phyloP scores from a whole-genome alignment of 2,113 vertebrate species.

The Meleagris gallopavo region DNA sequence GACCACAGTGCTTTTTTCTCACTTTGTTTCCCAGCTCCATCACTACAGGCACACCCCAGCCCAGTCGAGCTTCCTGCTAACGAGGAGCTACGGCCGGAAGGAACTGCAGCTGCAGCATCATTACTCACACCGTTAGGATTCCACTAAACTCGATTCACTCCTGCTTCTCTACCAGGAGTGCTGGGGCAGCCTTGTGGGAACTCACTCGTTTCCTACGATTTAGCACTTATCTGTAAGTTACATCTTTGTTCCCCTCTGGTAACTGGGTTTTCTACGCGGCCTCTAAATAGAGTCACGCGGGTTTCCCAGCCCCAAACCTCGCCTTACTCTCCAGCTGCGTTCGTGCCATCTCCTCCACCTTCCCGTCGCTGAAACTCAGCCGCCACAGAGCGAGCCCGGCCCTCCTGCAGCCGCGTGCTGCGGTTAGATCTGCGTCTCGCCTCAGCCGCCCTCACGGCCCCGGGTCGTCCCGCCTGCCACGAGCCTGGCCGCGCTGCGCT shows the following conservation, averaged over 20 bases:
- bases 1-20: background rate
- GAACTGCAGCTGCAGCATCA: accelerated
- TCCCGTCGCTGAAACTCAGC: background rate
- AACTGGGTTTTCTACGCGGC: background rate
- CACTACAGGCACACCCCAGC: background rate
- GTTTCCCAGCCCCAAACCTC: background rate
- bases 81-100: background rate
- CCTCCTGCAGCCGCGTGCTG: background rate
- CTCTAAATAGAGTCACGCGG: background rate
- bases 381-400: background rate
- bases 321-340: background rate
- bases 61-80: background rate
- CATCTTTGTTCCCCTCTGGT: background rate
- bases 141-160: background rate
- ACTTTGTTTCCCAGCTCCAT: background rate
- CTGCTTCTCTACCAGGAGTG: background rate
- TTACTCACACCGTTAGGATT: background rate
- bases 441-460: background rate
- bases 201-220: background rate
- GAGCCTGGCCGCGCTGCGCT: background rate
- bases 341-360: background rate
- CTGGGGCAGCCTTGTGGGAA: background rate
- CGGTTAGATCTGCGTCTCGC: background rate
- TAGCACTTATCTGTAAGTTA: background rate
- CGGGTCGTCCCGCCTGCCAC: background rate